phyloP scores from a whole-genome alignment of 2,888 invertebrate genomes.

The Chrysomela aeneicollis region DNA sequence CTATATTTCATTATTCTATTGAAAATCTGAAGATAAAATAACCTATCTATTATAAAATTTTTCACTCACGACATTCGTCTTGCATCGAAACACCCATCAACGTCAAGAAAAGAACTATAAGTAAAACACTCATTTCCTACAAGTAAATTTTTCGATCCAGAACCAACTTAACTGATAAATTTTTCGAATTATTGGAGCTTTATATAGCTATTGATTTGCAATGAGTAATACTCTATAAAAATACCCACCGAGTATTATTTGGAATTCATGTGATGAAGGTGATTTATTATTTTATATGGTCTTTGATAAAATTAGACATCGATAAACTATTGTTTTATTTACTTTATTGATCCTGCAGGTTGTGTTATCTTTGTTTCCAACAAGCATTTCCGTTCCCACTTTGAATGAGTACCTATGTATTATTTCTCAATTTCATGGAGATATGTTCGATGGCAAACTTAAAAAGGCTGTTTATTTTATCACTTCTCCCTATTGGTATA shows the following conservation, averaged over 20 bases:
- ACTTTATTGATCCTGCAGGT: not conserved
- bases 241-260: not conserved
- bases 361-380: not conserved
- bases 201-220: not conserved
- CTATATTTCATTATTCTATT: too few relatives aligned
- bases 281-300: not conserved
- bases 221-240: not conserved
- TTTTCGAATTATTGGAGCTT: not conserved
- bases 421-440: too few relatives aligned
- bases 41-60: too few relatives aligned
- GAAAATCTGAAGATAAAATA: too few relatives aligned
- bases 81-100: not conserved
- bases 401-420: too few relatives aligned
- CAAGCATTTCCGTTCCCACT: too few relatives aligned
- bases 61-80: slow-evolving; percentile 4
- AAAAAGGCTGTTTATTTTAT: too few relatives aligned
- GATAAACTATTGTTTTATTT: not conserved
- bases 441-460: too few relatives aligned
- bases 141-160: not conserved
- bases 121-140: not conserved
- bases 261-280: not conserved
- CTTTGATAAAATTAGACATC: not conserved
- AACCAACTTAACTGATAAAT: not conserved
- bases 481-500: too few relatives aligned
- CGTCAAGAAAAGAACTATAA: not conserved